Evolutionary conservation across 2,797 vertebrate genomes (phyloP).

Genomic region (Streptopelia turtur): DNA sequence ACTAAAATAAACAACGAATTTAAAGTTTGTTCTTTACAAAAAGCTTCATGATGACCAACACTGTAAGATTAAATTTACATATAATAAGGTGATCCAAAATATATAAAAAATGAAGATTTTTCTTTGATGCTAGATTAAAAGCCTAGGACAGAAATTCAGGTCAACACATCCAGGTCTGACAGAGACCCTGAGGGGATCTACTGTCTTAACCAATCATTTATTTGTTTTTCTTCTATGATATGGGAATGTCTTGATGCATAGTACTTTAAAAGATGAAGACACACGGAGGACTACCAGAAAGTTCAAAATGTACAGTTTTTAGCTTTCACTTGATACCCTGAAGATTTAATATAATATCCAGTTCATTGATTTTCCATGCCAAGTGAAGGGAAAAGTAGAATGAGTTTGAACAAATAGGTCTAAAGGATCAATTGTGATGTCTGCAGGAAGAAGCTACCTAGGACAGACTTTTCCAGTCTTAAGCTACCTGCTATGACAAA

Average conservation of each 20-base stretch:
- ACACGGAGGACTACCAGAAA: not conserved
- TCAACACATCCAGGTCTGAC: slow-evolving; percentile 10
- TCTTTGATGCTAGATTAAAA: not conserved
- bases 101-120: not conserved
- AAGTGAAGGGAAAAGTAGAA: slow-evolving; percentile 24
- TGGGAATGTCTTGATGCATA: not conserved
- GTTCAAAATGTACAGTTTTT: not conserved
- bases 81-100: not conserved
- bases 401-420: not conserved
- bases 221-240: slow-evolving; percentile 8
- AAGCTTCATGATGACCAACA: not conserved
- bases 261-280: not conserved
- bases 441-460: not conserved
- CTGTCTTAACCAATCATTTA: slow-evolving; percentile 30
- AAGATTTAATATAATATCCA: slow-evolving; percentile 8
- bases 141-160: slow-evolving; percentile 17
- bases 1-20: not conserved
- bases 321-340: not conserved
- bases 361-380: slow-evolving; percentile 33
- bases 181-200: not conserved
- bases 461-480: not conserved
- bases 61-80: not conserved
- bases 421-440: not conserved
- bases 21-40: not conserved
- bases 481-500: not conserved